Conservation (phyloP, 1,140 invertebrate species). For the Orius insidiosus region DNA sequence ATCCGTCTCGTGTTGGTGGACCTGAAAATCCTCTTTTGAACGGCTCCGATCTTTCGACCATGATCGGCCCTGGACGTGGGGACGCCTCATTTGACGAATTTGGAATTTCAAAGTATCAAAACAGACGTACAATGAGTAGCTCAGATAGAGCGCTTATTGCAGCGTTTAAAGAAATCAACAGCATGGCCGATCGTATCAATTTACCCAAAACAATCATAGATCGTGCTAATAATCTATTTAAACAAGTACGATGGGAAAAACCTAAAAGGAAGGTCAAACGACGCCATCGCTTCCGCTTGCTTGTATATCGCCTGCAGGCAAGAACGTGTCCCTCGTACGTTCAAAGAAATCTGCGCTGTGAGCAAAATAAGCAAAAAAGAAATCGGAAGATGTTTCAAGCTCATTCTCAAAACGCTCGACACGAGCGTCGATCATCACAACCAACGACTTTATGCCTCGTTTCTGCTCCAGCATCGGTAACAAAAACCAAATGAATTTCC, state of each 20-base stretch:
- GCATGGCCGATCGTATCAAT: slow-evolving; percentile 96
- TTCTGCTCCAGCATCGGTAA: slow-evolving; percentile 68
- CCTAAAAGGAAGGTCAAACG: slow-evolving; percentile 72
- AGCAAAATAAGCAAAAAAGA: slow-evolving; percentile 99
- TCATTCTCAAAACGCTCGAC: slow-evolving; percentile 80
- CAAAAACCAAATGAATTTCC: background rate
- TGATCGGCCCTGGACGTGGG: slow-evolving; percentile 83
- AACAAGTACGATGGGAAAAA: slow-evolving; percentile 95
- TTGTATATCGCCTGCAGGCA: slow-evolving; percentile 98
- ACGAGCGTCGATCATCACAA: slow-evolving; percentile 96
- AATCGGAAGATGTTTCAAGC: slow-evolving; percentile 91
- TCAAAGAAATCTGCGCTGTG: slow-evolving; percentile 98
- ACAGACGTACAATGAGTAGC: slow-evolving; percentile 78
- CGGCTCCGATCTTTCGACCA: slow-evolving; percentile 91
- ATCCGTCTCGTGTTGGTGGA: slow-evolving; percentile 97
- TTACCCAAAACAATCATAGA: slow-evolving; percentile 89
- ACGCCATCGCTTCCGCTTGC: slow-evolving; percentile 96
- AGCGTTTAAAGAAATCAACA: slow-evolving; percentile 90
- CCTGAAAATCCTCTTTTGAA: slow-evolving; percentile 89
- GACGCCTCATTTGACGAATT: slow-evolving; percentile 65
- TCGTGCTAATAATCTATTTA: slow-evolving; percentile 88
- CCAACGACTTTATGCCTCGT: slow-evolving; percentile 94
- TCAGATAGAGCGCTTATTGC: slow-evolving; percentile 87
- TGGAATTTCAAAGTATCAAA: slow-evolving; percentile 83
- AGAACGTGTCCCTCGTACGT: slow-evolving; percentile 95